Conservation (phyloP, 2,888 invertebrate genomes). For the Drosophila paucipuncta region DNA sequence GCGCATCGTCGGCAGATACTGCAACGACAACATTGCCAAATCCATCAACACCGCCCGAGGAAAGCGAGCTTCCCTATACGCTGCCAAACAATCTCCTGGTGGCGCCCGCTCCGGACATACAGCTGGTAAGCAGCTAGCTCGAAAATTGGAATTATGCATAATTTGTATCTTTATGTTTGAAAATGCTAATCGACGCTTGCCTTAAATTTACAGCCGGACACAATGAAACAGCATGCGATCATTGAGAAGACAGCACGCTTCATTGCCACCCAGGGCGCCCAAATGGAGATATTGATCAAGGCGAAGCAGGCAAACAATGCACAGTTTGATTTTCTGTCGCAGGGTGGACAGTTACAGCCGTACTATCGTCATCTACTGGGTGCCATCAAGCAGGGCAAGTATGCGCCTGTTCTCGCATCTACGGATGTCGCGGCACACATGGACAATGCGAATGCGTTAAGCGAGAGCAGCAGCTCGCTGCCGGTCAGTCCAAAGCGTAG, state of each 20-base stretch:
- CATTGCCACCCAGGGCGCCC: slow-evolving; percentile 95
- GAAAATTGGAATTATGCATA: neutral
- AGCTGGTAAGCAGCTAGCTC: slow-evolving; percentile 87
- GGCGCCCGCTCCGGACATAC: slow-evolving; percentile 90
- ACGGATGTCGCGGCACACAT: slow-evolving; percentile 15
- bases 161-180: neutral
- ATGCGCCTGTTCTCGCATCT: slow-evolving; percentile 82
- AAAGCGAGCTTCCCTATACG: slow-evolving; percentile 91
- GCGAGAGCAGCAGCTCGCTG: slow-evolving; percentile 41
- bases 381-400: slow-evolving; percentile 89
- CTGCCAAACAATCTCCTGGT: slow-evolving; percentile 91
- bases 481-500: slow-evolving; percentile 31
- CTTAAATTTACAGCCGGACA: slow-evolving; percentile 89
- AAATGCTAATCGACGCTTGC: too few species aligned
- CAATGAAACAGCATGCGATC: slow-evolving; percentile 94
- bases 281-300: slow-evolving; percentile 99
- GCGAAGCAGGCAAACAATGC: slow-evolving; percentile 97
- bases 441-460: slow-evolving; percentile 26
- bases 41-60: slow-evolving; percentile 86
- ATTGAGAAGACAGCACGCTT: slow-evolving; percentile 97
- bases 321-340: slow-evolving; percentile 96
- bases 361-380: slow-evolving; percentile 93
- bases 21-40: slow-evolving; percentile 41
- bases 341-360: slow-evolving; percentile 92
- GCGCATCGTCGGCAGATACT: slow-evolving; percentile 10